These are phyloP conservation scores for Caenorhabditis tropicalis DNA, from an alignment of 1,140 invertebrate genomes.

Conservation along the genomic window DNA sequence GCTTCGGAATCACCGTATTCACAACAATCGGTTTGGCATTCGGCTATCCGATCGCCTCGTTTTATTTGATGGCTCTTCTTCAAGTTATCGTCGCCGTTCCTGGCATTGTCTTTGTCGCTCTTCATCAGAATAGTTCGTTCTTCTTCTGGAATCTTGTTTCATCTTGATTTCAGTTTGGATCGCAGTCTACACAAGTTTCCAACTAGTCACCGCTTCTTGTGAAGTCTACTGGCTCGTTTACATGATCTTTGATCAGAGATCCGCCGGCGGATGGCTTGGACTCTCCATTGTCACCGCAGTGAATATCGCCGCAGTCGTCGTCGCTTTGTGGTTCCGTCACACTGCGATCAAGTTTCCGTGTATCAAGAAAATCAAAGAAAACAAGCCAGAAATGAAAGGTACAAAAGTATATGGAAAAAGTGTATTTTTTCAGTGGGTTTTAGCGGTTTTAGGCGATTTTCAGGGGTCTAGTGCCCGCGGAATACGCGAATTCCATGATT, in stretches of 20 bases:
- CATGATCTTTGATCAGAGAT: constrained; percentile 12
- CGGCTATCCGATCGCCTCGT: not conserved
- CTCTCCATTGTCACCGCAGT: not conserved
- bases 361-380: not conserved
- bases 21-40: not conserved
- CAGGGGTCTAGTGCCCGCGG: too few species aligned
- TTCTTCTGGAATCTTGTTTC: too few species aligned
- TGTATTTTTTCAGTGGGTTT: too few species aligned
- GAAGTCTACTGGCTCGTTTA: constrained; percentile 24
- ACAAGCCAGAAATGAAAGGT: not conserved
- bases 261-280: not conserved
- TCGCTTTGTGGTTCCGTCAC: not conserved
- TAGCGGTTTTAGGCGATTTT: too few species aligned
- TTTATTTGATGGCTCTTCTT: constrained; percentile 10
- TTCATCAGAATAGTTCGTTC: not conserved
- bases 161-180: not conserved
- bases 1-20: not conserved
- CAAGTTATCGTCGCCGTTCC: not conserved
- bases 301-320: not conserved
- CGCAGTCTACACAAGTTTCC: not conserved
- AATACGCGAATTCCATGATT: too few species aligned
- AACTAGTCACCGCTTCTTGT: not conserved
- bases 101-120: not conserved
- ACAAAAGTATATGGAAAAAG: too few species aligned
- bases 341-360: not conserved